A percentile compares a stretch with the other conserved stretches of the same genome.
Conservation (phyloP, 2,888 invertebrate genomes). For the Chloroclysta siterata region DNA sequence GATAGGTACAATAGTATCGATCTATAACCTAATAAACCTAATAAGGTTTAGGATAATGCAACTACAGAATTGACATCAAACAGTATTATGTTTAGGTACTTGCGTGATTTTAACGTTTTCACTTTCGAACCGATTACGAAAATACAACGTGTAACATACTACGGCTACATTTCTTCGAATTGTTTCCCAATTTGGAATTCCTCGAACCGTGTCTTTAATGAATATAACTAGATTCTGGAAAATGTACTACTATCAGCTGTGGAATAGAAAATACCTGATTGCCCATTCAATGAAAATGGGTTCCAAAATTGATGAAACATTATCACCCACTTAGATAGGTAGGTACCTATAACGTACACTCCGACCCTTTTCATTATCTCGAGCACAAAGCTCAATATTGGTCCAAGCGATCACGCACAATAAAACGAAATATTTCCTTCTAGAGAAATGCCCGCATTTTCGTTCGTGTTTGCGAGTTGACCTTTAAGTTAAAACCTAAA, state of each 20-base stretch:
- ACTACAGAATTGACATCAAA: not conserved
- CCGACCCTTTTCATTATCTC: slow-evolving; percentile 45
- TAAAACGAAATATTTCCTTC: slow-evolving; percentile 57
- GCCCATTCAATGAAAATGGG: slow-evolving; percentile 23
- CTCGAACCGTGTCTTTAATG: slow-evolving; percentile 9
- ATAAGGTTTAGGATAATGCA: too few species aligned
- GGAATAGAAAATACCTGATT: slow-evolving; percentile 29
- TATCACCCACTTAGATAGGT: slow-evolving; percentile 36
- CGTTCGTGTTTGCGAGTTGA: not conserved
- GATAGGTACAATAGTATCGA: too few species aligned
- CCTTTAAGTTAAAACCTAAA: too few species aligned
- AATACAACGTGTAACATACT: slow-evolving; percentile 8
- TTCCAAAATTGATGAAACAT: slow-evolving; percentile 37
- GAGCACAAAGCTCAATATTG: slow-evolving; percentile 46
- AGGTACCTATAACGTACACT: slow-evolving; percentile 23
- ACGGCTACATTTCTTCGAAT: slow-evolving; percentile 5
- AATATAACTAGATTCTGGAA: slow-evolving; percentile 7
- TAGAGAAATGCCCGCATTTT: not conserved
- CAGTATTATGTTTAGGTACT: not conserved
- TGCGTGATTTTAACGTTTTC: slow-evolving; percentile 1
- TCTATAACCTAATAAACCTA: too few species aligned
- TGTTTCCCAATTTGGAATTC: slow-evolving; percentile 11
- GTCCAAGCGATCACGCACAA: slow-evolving; percentile 45
- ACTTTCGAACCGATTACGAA: slow-evolving; percentile 9
- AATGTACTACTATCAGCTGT: slow-evolving; percentile 24